A percentile compares a stretch with the other conserved stretches of the same genome.
Conservation (phyloP, 2,797 vertebrate genomes). For the Acanthurus leucopareius region DNA sequence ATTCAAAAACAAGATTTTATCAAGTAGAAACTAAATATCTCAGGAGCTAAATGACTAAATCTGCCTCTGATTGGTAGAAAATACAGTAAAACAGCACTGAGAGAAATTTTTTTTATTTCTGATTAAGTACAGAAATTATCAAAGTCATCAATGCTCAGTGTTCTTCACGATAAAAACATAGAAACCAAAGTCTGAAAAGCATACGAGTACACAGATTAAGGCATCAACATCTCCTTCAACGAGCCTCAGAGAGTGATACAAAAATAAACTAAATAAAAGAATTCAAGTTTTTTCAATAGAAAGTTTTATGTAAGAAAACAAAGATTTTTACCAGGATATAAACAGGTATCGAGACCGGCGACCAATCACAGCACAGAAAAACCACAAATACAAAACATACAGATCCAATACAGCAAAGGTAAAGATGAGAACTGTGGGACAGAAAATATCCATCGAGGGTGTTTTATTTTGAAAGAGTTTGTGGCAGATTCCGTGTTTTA, state of each 20-base stretch:
- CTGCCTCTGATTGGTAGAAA: background rate
- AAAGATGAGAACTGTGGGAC: constrained; percentile 7
- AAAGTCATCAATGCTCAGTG: constrained; percentile 58
- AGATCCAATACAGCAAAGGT: constrained; percentile 53
- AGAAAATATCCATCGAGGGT: background rate
- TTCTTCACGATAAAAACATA: constrained; percentile 64
- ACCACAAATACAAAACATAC: constrained; percentile 64
- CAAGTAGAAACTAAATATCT: too few species aligned
- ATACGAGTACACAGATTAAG: constrained; percentile 65
- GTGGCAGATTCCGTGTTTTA: constrained; percentile 18
- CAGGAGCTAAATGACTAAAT: too few species aligned
- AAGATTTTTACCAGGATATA: constrained; percentile 45
- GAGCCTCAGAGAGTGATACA: constrained; percentile 70
- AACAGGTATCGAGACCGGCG: constrained; percentile 45
- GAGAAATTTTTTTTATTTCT: constrained; percentile 38
- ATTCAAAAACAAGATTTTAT: too few species aligned
- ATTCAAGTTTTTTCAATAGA: constrained; percentile 71
- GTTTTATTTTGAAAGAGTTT: background rate
- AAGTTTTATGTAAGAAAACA: constrained; percentile 68
- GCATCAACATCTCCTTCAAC: constrained; percentile 70
- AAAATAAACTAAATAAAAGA: constrained; percentile 72
- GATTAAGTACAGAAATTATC: constrained; percentile 68
- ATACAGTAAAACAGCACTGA: constrained; percentile 3
- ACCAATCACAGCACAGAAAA: constrained; percentile 59
- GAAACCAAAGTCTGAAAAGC: constrained; percentile 22